Conservation (phyloP, 2,797 vertebrate genomes). For the Ptychobarbus kaznakovi region DNA sequence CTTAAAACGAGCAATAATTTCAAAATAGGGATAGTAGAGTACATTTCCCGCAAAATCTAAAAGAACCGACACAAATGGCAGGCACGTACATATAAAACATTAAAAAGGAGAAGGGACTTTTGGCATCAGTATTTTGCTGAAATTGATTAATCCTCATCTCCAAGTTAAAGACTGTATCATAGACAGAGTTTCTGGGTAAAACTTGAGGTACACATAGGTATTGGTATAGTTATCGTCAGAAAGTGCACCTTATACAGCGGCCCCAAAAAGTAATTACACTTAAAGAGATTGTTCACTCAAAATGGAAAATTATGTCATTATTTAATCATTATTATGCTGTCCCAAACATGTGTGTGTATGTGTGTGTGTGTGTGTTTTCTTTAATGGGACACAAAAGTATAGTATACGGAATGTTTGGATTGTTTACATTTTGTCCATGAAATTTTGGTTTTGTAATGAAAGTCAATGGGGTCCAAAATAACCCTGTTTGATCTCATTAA, state of each 20-base stretch:
- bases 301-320: not conserved
- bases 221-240: not conserved
- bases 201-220: slow-evolving; percentile 29
- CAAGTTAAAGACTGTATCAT: not conserved
- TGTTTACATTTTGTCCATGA: not conserved
- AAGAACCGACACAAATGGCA: slow-evolving; percentile 39
- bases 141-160: slow-evolving; percentile 1
- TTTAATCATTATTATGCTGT: not conserved
- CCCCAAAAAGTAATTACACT: slow-evolving; percentile 1
- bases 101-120: slow-evolving; percentile 2
- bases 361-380: not conserved
- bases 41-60: slow-evolving; percentile 8
- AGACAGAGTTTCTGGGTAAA: slow-evolving; percentile 18
- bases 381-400: not conserved
- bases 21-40: slow-evolving; percentile 7
- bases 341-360: not conserved
- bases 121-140: slow-evolving; percentile 17
- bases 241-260: slow-evolving; percentile 10
- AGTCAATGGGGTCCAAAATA: not conserved
- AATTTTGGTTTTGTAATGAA: not conserved
- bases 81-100: slow-evolving; percentile 36
- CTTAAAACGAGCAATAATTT: not conserved
- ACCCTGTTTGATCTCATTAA: not conserved
- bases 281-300: not conserved
- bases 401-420: not conserved